Base-by-base conservation (phyloP, 1,140 invertebrate species). In the Geopemphigus sp. region DNA sequence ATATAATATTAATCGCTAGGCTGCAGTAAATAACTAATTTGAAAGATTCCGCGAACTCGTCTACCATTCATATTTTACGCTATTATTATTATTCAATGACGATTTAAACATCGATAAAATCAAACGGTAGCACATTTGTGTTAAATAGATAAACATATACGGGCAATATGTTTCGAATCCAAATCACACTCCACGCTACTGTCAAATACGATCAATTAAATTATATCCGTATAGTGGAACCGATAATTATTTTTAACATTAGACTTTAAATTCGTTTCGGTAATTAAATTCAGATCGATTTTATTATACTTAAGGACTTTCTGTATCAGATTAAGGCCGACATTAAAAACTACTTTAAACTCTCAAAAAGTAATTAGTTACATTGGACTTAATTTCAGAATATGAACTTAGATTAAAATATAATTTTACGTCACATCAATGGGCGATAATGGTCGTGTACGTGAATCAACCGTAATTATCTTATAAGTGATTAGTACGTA, bases 211-310 rank as follows among this genome's bases (percentile, higher is more conserved):
- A 39, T 39, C 32, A 39, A 39, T 8, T 39, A 39, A 3, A 39
- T 39, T 39, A 8, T 8, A 8, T 39, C 32, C n/a, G n/a, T 39
- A 39, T 39, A 39, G 3, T 39, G 3, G 8, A 39, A 39, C 8
- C 32, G 8, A 39, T 39, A 4, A 39, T 39, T 39, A 39, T 39
- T 39, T 39, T 39, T 39, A 39, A 39, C 8, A 39, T 39, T 39
- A 39, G 17, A 29, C 1, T 12, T 61, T 39, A 22, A 15, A 39
- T 64, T 64, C 11, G 32, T 17, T 64, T n/a, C 24, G 47, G 11
- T 70, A 70, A 70, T 70, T 53, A 53, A 22, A 70, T 53, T 53
- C 39, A n/a, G 17, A 22, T 50, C 39, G n/a, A 45, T 53, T 70
- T 19, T 26, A n/a, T 12, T 53, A 53, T 5, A 70, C 5, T 70